These are phyloP conservation scores for Cynopterus sphinx DNA, from an alignment of 2,797 vertebrate genomes.

Conservation along the genomic window DNA sequence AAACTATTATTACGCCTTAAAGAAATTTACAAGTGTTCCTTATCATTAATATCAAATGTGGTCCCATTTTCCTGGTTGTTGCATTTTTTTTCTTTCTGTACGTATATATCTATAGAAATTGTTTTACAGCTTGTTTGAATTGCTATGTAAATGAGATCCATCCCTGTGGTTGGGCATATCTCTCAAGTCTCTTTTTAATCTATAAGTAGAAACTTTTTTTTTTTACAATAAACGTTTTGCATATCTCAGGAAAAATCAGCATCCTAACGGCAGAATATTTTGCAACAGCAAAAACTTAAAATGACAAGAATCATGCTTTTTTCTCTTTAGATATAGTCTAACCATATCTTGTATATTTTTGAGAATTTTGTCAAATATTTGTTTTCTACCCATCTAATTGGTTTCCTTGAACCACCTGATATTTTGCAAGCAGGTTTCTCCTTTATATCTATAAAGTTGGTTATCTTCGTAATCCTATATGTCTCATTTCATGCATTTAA, in stretches of 20 bases:
- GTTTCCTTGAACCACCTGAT: background rate
- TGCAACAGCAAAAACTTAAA: background rate
- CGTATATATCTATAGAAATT: background rate
- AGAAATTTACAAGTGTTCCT: background rate
- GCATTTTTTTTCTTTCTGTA: no score
- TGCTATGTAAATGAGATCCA: background rate
- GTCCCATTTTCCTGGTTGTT: background rate
- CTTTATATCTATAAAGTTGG: background rate
- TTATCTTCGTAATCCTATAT: background rate
- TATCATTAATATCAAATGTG: background rate
- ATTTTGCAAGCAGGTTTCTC: background rate
- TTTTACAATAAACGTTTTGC: background rate
- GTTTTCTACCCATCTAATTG: background rate
- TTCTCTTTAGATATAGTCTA: background rate
- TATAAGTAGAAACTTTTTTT: background rate
- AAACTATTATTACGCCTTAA: background rate
- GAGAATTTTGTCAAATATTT: background rate
- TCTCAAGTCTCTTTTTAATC: background rate
- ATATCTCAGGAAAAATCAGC: background rate
- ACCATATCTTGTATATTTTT: background rate
- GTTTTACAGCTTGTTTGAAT: background rate
- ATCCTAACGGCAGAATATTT: background rate
- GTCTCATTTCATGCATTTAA: background rate
- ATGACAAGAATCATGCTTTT: background rate
- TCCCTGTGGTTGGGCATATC: background rate